A percentile compares a stretch with the other conserved stretches of the same genome.
Evolutionary conservation across 2,113 vertebrate genomes (phyloP).

Genomic region (Maccullochella peelii): DNA sequence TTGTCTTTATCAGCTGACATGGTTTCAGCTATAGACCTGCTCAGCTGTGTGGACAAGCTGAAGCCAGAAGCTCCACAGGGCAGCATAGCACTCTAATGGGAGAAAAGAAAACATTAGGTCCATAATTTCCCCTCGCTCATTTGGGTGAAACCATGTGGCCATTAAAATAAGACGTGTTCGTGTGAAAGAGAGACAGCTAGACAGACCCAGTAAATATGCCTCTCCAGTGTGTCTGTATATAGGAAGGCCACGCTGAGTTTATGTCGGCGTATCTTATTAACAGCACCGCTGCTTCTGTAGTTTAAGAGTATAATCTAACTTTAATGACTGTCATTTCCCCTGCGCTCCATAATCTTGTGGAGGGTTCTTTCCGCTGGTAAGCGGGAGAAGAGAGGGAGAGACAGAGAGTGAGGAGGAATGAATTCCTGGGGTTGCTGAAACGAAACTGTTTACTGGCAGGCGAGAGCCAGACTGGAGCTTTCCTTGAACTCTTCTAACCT

Average conservation of each 20-base stretch:
- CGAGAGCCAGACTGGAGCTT: not conserved
- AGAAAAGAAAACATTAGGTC: slow-evolving; percentile 4
- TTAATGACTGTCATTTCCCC: slow-evolving; percentile 74
- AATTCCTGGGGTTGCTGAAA: slow-evolving; percentile 71
- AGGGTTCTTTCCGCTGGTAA: slow-evolving; percentile 64
- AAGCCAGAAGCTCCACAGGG: not conserved
- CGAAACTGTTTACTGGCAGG: slow-evolving; percentile 31
- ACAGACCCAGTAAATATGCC: not conserved
- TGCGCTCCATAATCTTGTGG: slow-evolving; percentile 68
- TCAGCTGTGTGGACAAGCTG: not conserved
- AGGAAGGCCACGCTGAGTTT: slow-evolving; percentile 30
- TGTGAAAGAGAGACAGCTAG: not conserved
- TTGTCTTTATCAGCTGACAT: slow-evolving; percentile 43
- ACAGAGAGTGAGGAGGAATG: slow-evolving; percentile 37
- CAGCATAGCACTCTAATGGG: not conserved
- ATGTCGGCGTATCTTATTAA: slow-evolving; percentile 53
- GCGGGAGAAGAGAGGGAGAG: slow-evolving; percentile 33
- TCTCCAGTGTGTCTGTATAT: slow-evolving; percentile 16
- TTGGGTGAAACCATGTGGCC: slow-evolving; percentile 6
- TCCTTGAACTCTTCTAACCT: slow-evolving; percentile 29
- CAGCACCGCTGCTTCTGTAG: slow-evolving; percentile 48
- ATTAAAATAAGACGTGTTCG: slow-evolving; percentile 12
- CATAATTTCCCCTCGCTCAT: not conserved
- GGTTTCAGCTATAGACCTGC: not conserved
- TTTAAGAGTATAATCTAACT: slow-evolving; percentile 70